Conservation (phyloP, 1,140 invertebrate species). For the Lamellibrachia luymesi region DNA sequence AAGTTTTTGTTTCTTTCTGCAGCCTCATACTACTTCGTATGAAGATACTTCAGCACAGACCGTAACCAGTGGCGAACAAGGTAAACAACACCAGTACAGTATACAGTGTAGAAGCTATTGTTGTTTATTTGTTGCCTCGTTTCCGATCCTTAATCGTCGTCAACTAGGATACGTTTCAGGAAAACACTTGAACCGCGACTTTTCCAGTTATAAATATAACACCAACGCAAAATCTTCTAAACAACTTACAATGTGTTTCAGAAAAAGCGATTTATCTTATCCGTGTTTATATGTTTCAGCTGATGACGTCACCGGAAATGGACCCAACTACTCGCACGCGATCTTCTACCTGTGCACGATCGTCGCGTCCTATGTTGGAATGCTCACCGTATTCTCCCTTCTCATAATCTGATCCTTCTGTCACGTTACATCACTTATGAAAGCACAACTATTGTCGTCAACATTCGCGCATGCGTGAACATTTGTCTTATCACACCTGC, state of each 20-base stretch:
- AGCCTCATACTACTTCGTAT: neutral
- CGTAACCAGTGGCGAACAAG: neutral
- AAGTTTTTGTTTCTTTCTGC: neutral
- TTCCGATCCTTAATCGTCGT: too few relatives aligned
- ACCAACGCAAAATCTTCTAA: too few relatives aligned
- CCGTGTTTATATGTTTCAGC: neutral
- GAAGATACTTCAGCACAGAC: neutral
- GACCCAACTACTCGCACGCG: neutral
- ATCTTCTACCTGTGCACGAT: conserved; percentile 16
- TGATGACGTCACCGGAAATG: neutral
- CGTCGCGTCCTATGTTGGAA: conserved; percentile 8
- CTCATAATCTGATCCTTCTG: neutral
- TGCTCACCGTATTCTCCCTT: neutral
- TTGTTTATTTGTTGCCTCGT: too few relatives aligned
- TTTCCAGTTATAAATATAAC: too few relatives aligned
- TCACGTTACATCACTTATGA: neutral
- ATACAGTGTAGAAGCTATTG: too few relatives aligned
- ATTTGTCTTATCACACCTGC: too few relatives aligned
- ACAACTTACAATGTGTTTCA: too few relatives aligned
- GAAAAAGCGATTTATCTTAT: neutral
- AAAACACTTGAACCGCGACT: too few relatives aligned
- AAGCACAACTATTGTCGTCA: too few relatives aligned
- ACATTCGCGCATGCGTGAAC: too few relatives aligned
- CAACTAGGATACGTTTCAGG: too few relatives aligned
- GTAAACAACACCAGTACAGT: neutral